These are phyloP conservation scores for Wasmannia auropunctata DNA, from an alignment of 1,140 invertebrate species.

Conservation along the genomic window DNA sequence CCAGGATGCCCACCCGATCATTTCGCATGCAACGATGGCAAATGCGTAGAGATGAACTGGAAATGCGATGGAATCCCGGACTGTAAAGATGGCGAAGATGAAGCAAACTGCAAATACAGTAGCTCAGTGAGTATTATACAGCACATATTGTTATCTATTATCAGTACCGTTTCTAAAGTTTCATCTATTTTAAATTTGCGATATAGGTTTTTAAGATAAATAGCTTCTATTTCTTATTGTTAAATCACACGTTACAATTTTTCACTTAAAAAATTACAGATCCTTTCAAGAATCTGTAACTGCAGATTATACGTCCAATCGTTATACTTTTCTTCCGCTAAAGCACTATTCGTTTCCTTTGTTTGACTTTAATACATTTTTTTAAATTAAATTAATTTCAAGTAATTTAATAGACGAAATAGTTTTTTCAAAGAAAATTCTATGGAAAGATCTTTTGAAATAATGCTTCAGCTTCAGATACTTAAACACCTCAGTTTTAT, in stretches of 20 bases:
- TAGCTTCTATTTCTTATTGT: background rate
- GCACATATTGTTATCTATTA: background rate
- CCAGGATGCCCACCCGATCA: no score
- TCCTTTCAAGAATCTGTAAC: background rate
- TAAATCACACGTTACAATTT: background rate
- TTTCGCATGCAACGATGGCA: constrained; percentile 72
- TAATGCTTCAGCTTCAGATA: background rate
- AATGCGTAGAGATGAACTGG: constrained; percentile 65
- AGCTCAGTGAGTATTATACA: constrained; percentile 46
- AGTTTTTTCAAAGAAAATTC: background rate
- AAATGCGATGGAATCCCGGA: constrained; percentile 89
- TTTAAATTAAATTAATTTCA: background rate
- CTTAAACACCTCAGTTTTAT: background rate
- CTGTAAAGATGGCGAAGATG: constrained; percentile 91
- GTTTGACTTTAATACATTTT: background rate
- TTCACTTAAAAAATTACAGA: background rate
- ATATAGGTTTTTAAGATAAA: background rate
- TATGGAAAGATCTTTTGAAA: background rate
- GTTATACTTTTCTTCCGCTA: background rate
- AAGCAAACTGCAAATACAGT: constrained; percentile 79
- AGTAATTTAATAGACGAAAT: background rate
- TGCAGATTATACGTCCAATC: background rate
- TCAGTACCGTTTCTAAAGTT: background rate
- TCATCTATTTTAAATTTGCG: background rate
- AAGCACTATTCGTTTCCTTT: background rate